phyloP scores from a whole-genome alignment of 2,113 vertebrate species.

The Otus sunia region DNA sequence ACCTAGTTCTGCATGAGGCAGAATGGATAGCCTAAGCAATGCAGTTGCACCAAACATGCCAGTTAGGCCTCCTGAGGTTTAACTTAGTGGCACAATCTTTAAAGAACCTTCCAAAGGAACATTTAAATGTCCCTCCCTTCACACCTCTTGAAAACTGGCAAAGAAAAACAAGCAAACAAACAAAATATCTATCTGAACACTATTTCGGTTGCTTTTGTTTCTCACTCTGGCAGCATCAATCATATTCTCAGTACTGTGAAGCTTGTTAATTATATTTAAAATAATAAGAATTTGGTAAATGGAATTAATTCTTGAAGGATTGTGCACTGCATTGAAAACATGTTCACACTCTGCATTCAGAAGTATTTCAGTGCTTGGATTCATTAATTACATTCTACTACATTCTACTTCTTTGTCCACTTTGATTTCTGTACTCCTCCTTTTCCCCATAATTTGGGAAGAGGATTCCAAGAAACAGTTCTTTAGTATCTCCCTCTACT shows the following conservation, averaged over 20 bases:
- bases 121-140: neutral
- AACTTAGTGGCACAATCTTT: neutral
- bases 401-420: neutral
- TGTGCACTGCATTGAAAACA: neutral
- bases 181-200: neutral
- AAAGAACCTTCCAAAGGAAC: neutral
- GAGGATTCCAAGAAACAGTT: neutral
- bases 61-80: neutral
- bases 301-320: neutral
- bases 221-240: neutral
- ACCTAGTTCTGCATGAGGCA: neutral
- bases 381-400: neutral
- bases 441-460: neutral
- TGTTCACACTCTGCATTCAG: neutral
- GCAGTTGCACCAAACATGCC: neutral
- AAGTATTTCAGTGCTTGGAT: neutral
- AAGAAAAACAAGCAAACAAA: neutral
- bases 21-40: rapidly evolving
- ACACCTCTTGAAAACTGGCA: neutral
- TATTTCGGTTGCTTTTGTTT: neutral
- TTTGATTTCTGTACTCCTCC: neutral
- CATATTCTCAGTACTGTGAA: neutral
- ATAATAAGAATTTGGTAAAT: neutral
- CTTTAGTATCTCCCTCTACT: neutral
- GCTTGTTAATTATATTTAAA: neutral